Conservation (phyloP, 2,888 invertebrate genomes). For the Lutraria lutraria region DNA sequence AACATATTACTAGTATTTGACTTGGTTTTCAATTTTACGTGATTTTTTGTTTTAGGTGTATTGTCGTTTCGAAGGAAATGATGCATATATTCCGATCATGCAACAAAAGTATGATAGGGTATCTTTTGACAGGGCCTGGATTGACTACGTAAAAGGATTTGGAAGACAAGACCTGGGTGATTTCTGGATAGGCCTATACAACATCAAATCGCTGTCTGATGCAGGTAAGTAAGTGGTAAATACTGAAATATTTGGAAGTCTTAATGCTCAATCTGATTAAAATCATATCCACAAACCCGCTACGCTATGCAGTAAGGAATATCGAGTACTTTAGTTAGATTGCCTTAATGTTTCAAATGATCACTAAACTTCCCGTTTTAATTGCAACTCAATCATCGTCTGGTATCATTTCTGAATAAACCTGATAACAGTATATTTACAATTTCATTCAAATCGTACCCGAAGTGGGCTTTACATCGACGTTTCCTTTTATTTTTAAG, state of each 20-base stretch:
- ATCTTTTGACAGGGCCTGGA: slow-evolving; percentile 6
- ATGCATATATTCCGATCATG: slow-evolving; percentile 20
- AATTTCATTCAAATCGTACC: not conserved
- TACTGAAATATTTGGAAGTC: not conserved
- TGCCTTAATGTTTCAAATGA: not conserved
- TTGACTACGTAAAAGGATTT: slow-evolving; percentile 17
- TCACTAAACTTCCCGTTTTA: no score
- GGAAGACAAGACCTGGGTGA: not conserved
- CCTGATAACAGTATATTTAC: not conserved
- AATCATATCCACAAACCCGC: no score
- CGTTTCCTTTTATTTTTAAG: slow-evolving; percentile 55
- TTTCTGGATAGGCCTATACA: slow-evolving; percentile 22
- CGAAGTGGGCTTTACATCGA: no score
- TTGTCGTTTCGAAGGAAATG: slow-evolving; percentile 17
- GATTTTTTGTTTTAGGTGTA: not conserved
- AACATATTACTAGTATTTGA: no score
- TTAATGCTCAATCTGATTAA: not conserved
- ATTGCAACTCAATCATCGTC: not conserved
- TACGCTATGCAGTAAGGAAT: no score
- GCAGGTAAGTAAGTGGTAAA: not conserved
- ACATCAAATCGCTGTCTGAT: slow-evolving; percentile 3
- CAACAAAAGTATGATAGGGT: slow-evolving; percentile 27
- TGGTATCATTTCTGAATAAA: not conserved
- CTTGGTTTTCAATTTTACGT: no score
- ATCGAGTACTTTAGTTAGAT: no score